Evolutionary conservation across 2,888 invertebrate genomes (phyloP).

Genomic region (Metopia argyrocephala): DNA sequence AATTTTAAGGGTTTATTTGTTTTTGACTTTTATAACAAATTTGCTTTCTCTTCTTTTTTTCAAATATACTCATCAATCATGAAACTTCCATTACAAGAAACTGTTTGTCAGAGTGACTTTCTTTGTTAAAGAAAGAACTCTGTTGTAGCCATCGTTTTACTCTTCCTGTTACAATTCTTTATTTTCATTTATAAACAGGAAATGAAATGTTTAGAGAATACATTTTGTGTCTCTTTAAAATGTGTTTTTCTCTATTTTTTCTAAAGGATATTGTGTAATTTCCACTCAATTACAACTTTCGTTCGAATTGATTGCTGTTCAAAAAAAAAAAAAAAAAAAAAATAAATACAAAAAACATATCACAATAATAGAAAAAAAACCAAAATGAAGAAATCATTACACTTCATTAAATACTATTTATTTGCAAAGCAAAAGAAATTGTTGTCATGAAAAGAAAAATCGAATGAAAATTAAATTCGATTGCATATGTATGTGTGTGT

Average conservation of each 20-base stretch:
- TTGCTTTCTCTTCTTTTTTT: too few species aligned
- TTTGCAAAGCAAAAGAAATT: neutral
- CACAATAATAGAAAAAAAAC: neutral
- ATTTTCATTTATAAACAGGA: conserved; percentile 13
- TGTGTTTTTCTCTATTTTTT: neutral
- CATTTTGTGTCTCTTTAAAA: neutral
- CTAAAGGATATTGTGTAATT: conserved; percentile 31
- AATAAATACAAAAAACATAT: neutral
- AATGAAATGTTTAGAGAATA: neutral
- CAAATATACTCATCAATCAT: too few species aligned
- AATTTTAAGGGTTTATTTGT: too few species aligned
- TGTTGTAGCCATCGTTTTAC: neutral
- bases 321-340: neutral
- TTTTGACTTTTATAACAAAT: too few species aligned
- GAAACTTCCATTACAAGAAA: too few species aligned
- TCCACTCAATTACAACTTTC: conserved; percentile 11
- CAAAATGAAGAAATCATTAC: conserved; percentile 2
- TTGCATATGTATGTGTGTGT: neutral
- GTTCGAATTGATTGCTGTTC: neutral
- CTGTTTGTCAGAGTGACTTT: too few species aligned
- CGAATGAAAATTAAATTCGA: neutral
- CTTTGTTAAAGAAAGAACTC: too few species aligned
- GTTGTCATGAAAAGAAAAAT: neutral
- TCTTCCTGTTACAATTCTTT: neutral
- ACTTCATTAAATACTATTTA: conserved; percentile 12